Conservation (phyloP, 2,888 invertebrate genomes). For the Lepidonotus clava region DNA sequence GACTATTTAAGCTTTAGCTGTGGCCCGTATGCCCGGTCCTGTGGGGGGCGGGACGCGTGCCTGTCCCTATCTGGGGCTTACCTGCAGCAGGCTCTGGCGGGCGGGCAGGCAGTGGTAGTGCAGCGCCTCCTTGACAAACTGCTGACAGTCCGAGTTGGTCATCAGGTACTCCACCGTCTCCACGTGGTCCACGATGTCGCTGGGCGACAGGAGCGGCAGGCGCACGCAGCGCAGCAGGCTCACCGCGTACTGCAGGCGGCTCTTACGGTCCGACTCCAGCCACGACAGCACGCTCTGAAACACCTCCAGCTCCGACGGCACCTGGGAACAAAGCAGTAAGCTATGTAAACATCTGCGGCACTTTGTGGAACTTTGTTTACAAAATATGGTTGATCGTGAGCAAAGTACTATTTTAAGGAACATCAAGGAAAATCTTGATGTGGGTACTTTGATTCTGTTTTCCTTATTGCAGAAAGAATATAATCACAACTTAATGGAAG, state of each 20-base stretch:
- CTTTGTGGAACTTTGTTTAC: no score
- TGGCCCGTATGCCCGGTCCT: no score
- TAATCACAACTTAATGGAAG: no score
- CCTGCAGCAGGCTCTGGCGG: constrained; percentile 71
- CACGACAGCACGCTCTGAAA: constrained; percentile 67
- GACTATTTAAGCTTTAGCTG: no score
- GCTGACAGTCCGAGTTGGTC: constrained; percentile 71
- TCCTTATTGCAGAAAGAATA: no score
- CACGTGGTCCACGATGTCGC: constrained; percentile 70
- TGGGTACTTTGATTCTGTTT: no score
- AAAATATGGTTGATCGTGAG: no score
- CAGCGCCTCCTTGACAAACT: constrained; percentile 71
- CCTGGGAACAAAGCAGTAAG: constrained; percentile 40
- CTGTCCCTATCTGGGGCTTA: no score
- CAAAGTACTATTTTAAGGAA: no score
- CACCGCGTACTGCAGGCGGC: constrained; percentile 64
- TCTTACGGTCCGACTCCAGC: constrained; percentile 67
- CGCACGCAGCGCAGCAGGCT: constrained; percentile 68
- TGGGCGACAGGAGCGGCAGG: constrained; percentile 68
- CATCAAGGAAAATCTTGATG: no score
- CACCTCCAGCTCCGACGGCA: constrained; percentile 67
- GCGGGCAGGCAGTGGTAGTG: constrained; percentile 73
- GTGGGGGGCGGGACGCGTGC: no score
- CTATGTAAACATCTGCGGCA: no score
- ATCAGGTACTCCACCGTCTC: constrained; percentile 69